These are phyloP conservation scores for Priocnemis perturbator DNA, from an alignment of 2,888 invertebrate species.

Conservation along the genomic window DNA sequence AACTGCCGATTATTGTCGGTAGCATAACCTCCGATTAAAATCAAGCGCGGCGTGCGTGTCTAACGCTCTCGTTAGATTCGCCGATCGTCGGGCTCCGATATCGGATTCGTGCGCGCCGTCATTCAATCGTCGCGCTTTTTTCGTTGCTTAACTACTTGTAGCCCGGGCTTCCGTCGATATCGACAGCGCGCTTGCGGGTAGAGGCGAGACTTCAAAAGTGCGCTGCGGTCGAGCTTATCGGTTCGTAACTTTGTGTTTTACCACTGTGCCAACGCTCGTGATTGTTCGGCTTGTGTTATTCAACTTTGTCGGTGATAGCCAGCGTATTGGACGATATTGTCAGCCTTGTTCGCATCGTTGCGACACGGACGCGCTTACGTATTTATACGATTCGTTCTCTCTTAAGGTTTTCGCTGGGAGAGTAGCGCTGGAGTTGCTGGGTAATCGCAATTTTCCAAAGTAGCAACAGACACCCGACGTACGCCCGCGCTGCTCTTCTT, in stretches of 20 bases:
- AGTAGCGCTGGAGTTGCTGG: no score
- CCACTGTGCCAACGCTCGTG: no score
- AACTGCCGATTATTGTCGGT: slow-evolving; percentile 64
- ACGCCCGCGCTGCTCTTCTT: slow-evolving; percentile 15
- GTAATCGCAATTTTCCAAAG: no score
- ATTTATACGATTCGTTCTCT: not conserved
- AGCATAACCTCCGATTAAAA: slow-evolving; percentile 63
- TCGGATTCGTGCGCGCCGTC: no score
- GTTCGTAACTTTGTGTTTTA: not conserved
- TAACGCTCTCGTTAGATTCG: slow-evolving; percentile 48
- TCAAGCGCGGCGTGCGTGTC: slow-evolving; percentile 45
- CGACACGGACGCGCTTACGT: no score
- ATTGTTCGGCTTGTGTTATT: no score
- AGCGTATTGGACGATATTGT: no score
- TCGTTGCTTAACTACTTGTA: not conserved
- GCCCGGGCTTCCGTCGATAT: no score
- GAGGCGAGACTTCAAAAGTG: not conserved
- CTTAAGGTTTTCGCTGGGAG: not conserved
- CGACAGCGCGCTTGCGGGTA: no score
- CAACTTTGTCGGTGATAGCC: no score
- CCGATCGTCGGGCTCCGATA: slow-evolving; percentile 36
- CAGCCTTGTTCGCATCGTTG: no score
- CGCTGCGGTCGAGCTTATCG: not conserved
- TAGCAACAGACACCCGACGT: not conserved
- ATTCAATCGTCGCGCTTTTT: slow-evolving; percentile 7